Evolutionary conservation across 35 echinoderm and acorn worm species (phyloP).

Genomic region (Amphiura filiformis): DNA sequence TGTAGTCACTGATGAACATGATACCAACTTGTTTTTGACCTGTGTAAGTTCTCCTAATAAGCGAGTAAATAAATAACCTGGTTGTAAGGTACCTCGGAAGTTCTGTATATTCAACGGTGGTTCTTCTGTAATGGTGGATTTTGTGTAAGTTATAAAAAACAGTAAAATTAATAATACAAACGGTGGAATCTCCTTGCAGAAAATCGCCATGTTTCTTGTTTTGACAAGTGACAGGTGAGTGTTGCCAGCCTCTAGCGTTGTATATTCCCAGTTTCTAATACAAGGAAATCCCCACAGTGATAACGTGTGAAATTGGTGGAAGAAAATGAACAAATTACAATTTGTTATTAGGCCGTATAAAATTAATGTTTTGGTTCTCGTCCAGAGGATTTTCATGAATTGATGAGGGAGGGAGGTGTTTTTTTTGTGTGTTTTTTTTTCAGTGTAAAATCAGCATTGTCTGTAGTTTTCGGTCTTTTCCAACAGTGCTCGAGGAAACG

Average conservation of each 20-base stretch:
- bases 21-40: not conserved
- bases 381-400: too few species aligned
- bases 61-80: not conserved
- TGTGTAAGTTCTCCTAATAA: not conserved
- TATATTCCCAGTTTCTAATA: too few species aligned
- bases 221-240: not conserved
- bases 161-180: not conserved
- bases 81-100: not conserved
- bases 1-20: not conserved
- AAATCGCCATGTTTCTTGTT: not conserved
- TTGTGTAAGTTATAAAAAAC: not conserved
- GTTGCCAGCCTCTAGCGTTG: not conserved
- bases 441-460: too few species aligned
- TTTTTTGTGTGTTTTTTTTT: too few species aligned
- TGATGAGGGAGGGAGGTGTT: too few species aligned
- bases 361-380: too few species aligned
- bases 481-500: too few species aligned
- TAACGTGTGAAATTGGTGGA: too few species aligned
- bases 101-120: not conserved
- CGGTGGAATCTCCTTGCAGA: not conserved
- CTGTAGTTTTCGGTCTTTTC: too few species aligned
- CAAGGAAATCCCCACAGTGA: too few species aligned
- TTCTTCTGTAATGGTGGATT: not conserved
- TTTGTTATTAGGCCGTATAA: too few species aligned
- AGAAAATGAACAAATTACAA: too few species aligned